These are phyloP conservation scores for Papilio gigon DNA, from an alignment of 2,888 invertebrate species.

Conservation along the genomic window DNA sequence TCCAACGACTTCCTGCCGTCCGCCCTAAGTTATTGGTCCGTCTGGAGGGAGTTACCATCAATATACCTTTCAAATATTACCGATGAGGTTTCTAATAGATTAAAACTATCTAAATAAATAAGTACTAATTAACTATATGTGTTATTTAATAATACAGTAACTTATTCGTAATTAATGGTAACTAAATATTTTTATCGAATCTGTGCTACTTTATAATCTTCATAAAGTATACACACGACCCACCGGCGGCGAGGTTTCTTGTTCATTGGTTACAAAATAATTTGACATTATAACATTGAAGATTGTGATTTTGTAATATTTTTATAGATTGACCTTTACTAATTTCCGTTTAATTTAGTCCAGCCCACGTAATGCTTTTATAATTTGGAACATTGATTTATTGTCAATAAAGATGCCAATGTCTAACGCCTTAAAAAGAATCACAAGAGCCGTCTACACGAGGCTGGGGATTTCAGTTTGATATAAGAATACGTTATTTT, in stretches of 20 bases:
- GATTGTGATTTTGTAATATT: slow-evolving; percentile 8
- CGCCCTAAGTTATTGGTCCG: too few species aligned
- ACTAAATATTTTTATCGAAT: neutral
- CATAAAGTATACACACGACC: neutral
- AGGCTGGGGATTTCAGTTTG: neutral
- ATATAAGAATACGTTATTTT: neutral
- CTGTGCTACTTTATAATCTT: neutral
- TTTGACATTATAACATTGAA: slow-evolving; percentile 14
- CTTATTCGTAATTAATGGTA: neutral
- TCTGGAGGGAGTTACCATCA: too few species aligned
- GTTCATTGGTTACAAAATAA: slow-evolving; percentile 20
- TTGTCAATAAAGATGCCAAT: slow-evolving; percentile 9
- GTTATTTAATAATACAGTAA: neutral
- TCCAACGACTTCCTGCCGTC: too few species aligned
- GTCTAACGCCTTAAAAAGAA: slow-evolving; percentile 13
- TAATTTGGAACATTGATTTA: slow-evolving; percentile 27
- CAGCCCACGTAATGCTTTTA: slow-evolving; percentile 31
- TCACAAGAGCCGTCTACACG: neutral
- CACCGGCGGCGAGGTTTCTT: neutral
- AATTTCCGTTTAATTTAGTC: slow-evolving; percentile 22
- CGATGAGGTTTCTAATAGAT: too few species aligned
- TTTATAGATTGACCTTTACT: slow-evolving; percentile 28
- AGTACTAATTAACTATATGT: neutral
- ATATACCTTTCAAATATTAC: too few species aligned
- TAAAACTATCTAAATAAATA: neutral